Conservation (phyloP, 2,113 vertebrate species). For the Ceuthmochares aereus region DNA sequence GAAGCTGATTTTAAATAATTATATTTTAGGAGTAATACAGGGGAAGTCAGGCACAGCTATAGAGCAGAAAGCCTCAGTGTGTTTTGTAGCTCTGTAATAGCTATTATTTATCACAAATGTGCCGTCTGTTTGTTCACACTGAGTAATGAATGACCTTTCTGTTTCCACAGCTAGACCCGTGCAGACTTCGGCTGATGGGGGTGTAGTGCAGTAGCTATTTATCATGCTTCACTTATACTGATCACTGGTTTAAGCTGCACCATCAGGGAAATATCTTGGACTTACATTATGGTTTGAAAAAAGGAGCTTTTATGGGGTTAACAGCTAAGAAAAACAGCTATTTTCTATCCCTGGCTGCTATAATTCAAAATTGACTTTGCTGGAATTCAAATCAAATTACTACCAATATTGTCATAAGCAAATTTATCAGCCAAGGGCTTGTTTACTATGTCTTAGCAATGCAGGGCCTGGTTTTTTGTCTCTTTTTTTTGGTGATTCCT, state of each 20-base stretch:
- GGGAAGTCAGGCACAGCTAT: constrained; percentile 49
- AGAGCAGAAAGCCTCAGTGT: constrained; percentile 70
- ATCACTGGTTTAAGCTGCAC: constrained; percentile 44
- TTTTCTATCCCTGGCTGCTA: background rate
- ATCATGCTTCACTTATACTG: constrained; percentile 81
- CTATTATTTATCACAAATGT: constrained; percentile 83
- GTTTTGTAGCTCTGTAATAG: constrained; percentile 75
- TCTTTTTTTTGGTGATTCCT: background rate
- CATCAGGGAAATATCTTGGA: constrained; percentile 45
- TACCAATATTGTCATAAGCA: constrained; percentile 50
- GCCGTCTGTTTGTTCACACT: constrained; percentile 75
- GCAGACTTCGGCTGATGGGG: constrained; percentile 49
- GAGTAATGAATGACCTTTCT: constrained; percentile 86
- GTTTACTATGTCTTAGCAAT: constrained; percentile 37
- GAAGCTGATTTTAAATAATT: constrained; percentile 48
- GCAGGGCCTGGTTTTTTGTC: background rate
- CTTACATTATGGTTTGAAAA: constrained; percentile 1
- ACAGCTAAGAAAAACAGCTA: constrained; percentile 28
- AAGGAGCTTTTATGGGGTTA: constrained; percentile 51
- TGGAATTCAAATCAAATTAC: constrained; percentile 41
- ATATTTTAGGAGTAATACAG: constrained; percentile 10
- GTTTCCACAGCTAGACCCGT: constrained; percentile 74
- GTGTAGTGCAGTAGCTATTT: constrained; percentile 69
- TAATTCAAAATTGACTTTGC: constrained; percentile 39
- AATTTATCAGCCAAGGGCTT: constrained; percentile 8